Base-by-base conservation (phyloP, 2,888 invertebrate genomes). In the Leucophora obtusa region DNA sequence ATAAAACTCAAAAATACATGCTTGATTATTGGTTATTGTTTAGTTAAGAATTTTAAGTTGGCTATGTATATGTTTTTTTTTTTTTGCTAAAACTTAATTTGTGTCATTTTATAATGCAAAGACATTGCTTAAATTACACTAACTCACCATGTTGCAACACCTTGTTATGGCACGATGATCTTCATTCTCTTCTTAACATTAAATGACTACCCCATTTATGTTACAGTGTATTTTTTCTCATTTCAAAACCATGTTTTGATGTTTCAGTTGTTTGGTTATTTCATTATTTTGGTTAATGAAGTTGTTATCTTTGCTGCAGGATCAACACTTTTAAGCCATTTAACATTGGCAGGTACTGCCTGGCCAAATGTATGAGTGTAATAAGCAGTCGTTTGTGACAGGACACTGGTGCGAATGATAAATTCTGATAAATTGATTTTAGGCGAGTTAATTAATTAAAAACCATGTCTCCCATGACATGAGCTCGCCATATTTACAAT, bases 381-480 rank as follows among this genome's bases (percentile, higher is more conserved):
- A 72, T 68, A 72, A 75, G 54, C 73, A 73, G 77, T 74, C 60
- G 73, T 60, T 79, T 83, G 82, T 82, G 83, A 81, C 82, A 83
- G 83, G 80, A 80, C 80, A 78, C 73, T 80, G 82, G 82, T 82
- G 83, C 82, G 83, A 83, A 83, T 83, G 83, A 83, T 83, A 83
- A 82, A 82, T 83, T 83, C 82, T 83, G 83, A 82, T 83, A 81
- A 83, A 83, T 82, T 83, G 83, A 83, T 83, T 82, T 79, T 54
- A 63, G 79, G 72, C 71, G 60, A 77, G 81, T 83, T 83, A 83
- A 83, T 83, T 83, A 83, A 83, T 83, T 83, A 81, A 83, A 82
- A 73, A 75, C 71, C 78, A 74, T 75, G 78, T 79, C 77, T 70
- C 62, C 77, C 70, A 68, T 81, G 78, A 74, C 78, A 71, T 47